Conservation (phyloP, 2,797 vertebrate genomes). For the Streptopelia turtur region DNA sequence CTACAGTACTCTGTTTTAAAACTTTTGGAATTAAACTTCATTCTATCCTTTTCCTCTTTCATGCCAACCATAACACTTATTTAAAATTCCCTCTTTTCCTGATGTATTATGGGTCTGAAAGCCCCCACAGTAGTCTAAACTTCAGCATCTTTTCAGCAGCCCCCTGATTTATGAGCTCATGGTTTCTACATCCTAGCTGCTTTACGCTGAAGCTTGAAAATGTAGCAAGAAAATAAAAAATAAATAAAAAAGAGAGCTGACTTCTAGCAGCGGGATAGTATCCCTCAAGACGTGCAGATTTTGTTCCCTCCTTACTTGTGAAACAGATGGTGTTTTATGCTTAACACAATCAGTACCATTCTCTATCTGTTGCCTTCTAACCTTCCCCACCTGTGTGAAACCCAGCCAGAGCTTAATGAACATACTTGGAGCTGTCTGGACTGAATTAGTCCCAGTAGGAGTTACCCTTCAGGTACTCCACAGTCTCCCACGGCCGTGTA, state of each 20-base stretch:
- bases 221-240: constrained; percentile 51
- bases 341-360: constrained; percentile 91
- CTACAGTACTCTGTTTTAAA: constrained; percentile 13
- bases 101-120: background rate
- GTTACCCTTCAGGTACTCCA: constrained; percentile 87
- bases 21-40: constrained; percentile 4
- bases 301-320: constrained; percentile 64
- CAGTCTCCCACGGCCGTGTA: constrained; percentile 71
- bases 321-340: constrained; percentile 95
- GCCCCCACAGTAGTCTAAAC: background rate
- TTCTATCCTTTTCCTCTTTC: constrained; percentile 23
- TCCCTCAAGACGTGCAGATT: constrained; percentile 50
- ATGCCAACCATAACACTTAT: constrained; percentile 57
- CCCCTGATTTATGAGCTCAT: constrained; percentile 53
- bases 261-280: constrained; percentile 29
- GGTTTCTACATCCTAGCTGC: constrained; percentile 34
- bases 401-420: constrained; percentile 94
- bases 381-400: constrained; percentile 91
- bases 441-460: constrained; percentile 96
- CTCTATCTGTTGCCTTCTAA: constrained; percentile 87
- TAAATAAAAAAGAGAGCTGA: constrained; percentile 33
- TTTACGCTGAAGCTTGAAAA: constrained; percentile 45
- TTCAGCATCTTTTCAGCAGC: constrained; percentile 62
- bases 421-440: constrained; percentile 94
- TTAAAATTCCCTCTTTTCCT: constrained; percentile 59